Evolutionary conservation across 2,113 vertebrate genomes (phyloP).

Genomic region (Anguilla rostrata): DNA sequence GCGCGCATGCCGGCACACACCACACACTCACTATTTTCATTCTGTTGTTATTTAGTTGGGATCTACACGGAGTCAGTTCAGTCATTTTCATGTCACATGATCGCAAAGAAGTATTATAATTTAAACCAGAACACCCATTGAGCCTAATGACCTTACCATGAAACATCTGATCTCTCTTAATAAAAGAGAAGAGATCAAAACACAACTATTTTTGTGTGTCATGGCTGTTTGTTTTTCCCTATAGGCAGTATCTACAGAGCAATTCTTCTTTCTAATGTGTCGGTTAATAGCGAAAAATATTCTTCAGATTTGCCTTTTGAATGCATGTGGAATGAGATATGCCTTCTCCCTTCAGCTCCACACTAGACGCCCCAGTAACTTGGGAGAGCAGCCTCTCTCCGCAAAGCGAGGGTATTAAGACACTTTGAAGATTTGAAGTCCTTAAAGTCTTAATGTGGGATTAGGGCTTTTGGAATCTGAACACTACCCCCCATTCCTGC

Average conservation of each 20-base stretch:
- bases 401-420: slow-evolving; percentile 49
- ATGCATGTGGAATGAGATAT: slow-evolving; percentile 38
- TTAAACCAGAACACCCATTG: neutral
- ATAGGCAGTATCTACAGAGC: neutral
- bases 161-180: neutral
- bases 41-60: neutral
- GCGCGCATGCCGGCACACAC: too few relatives aligned
- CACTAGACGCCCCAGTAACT: slow-evolving; percentile 55
- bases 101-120: neutral
- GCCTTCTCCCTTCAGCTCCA: slow-evolving; percentile 40
- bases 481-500: slow-evolving; percentile 36
- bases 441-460: slow-evolving; percentile 69
- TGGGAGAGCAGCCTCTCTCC: slow-evolving; percentile 38
- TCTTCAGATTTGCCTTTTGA: slow-evolving; percentile 32
- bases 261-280: slow-evolving; percentile 17
- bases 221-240: neutral
- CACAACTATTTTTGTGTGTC: neutral
- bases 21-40: neutral
- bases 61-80: neutral
- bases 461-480: slow-evolving; percentile 47
- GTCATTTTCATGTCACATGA: neutral
- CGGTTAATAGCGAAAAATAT: slow-evolving; percentile 17
- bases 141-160: neutral
- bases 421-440: slow-evolving; percentile 65
- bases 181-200: neutral